Conservation (phyloP, 2,888 invertebrate species). For the Drosophila anomalata region DNA sequence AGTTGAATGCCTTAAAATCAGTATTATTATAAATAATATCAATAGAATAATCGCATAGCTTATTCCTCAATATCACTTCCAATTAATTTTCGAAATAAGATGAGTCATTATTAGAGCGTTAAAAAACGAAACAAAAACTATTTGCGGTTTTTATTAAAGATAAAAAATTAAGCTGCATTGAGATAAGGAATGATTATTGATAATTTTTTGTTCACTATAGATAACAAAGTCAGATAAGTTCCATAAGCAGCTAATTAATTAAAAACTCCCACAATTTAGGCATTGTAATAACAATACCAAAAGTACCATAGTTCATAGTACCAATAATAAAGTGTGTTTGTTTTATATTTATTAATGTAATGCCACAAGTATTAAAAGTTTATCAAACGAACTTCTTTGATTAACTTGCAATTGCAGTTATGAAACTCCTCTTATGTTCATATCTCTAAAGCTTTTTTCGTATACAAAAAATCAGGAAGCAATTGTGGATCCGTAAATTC, state of each 20-base stretch:
- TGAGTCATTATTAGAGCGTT: no score
- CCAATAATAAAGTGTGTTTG: no score
- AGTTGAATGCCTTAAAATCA: neutral
- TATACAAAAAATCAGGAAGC: constrained; percentile 15
- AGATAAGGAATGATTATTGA: neutral
- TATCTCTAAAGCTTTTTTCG: neutral
- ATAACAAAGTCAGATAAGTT: neutral
- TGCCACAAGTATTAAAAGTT: no score
- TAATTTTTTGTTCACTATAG: neutral
- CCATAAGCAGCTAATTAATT: neutral
- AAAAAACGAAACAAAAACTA: neutral
- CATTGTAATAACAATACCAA: no score
- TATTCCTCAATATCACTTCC: no score
- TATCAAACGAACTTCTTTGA: no score
- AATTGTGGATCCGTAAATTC: neutral
- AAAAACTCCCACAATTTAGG: neutral
- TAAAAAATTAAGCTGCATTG: neutral
- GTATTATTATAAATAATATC: neutral
- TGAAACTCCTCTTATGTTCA: constrained; percentile 3
- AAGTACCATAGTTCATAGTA: no score
- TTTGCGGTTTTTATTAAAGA: neutral
- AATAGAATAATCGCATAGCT: no score
- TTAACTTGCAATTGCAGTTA: neutral
- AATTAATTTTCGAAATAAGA: neutral
- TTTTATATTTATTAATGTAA: neutral